Evolutionary conservation across 2,113 vertebrate genomes (phyloP), one percentile per base, ranked within the genome.

Genomic region (Carollia perspicillata): DNA sequence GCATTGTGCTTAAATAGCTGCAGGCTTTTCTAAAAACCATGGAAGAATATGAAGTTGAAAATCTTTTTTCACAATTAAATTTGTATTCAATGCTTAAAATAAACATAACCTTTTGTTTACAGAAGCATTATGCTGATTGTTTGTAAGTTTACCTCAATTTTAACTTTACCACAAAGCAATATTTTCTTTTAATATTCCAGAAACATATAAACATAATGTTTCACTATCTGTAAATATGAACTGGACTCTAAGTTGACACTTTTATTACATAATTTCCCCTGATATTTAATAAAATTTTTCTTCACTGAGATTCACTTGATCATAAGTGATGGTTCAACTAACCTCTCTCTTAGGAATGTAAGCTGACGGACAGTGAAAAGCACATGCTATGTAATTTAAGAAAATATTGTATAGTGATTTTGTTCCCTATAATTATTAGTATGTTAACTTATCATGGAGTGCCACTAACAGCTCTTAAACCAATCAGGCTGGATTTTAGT

Each of bases 381-480:
- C 40, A 84, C 1, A 20, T 74, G 2, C 18, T 42, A 49, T 72
- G 30, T 80, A 92, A 95, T 92, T 96, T 60, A 87, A 95, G 58
- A 77, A 94, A 93, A 91, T 60, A 0, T 28, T 89, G 3, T 51
- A 33, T 66, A 51, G 35, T 60, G 18, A 68, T 71, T 95, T 80
- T 91, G 2, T 94, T 89, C 11, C 51, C 91, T 49, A 71, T 2
- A 69, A 30, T 92, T 97, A 89, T 84, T 86, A 95, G 75, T 91
- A 60, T 68, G 18, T 69, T 94, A 40, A 83, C 28, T 96, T 95
- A 91, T 72, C 58, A 68, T 44, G 8, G 8, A 93, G n/a, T 83
- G 49, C 37, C 85, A 87, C 42, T 37, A 93, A 68, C 13, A 63
- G n/a, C 58, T 68, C 20, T 84, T 93, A 84, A 79, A 37, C 18